phyloP scores from a whole-genome alignment of 2,797 vertebrate genomes.

The Enoplosus armatus region DNA sequence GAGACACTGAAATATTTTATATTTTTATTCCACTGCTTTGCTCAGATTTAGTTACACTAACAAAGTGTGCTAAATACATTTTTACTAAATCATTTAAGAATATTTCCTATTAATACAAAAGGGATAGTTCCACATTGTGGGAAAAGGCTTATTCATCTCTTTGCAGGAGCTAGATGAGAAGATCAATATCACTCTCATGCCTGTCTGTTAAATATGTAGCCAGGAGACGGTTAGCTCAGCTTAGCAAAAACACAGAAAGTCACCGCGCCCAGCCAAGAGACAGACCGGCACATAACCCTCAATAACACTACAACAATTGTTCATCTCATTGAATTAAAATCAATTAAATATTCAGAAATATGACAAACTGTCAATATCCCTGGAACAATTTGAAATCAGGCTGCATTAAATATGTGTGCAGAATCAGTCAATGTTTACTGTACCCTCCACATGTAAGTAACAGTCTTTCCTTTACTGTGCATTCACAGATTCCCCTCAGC shows the following conservation, averaged over 20 bases:
- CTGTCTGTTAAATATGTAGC: background rate
- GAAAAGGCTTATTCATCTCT: background rate
- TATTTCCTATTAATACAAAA: background rate
- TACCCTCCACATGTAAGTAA: slow-evolving; percentile 23
- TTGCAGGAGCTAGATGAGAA: background rate
- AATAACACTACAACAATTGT: background rate
- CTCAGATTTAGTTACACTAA: background rate
- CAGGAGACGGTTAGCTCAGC: background rate
- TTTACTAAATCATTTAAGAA: background rate
- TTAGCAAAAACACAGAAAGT: background rate
- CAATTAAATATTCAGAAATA: background rate
- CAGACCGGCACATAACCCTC: background rate
- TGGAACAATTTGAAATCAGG: slow-evolving; percentile 1
- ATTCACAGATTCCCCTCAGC: slow-evolving; percentile 49
- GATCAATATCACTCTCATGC: background rate
- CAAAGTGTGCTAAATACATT: background rate
- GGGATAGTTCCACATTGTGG: background rate
- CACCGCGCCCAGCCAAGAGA: background rate
- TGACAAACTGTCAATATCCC: too few relatives aligned
- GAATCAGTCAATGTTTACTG: slow-evolving; percentile 28
- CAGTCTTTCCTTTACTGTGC: slow-evolving; percentile 34
- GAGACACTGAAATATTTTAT: background rate
- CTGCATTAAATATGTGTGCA: slow-evolving; percentile 13
- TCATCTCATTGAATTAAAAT: slow-evolving; percentile 12
- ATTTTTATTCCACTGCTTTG: background rate